Evolutionary conservation across 1,140 invertebrate genomes (phyloP), one percentile per base, ranked within the genome.

Genomic region (Medauroidea extradentata): DNA sequence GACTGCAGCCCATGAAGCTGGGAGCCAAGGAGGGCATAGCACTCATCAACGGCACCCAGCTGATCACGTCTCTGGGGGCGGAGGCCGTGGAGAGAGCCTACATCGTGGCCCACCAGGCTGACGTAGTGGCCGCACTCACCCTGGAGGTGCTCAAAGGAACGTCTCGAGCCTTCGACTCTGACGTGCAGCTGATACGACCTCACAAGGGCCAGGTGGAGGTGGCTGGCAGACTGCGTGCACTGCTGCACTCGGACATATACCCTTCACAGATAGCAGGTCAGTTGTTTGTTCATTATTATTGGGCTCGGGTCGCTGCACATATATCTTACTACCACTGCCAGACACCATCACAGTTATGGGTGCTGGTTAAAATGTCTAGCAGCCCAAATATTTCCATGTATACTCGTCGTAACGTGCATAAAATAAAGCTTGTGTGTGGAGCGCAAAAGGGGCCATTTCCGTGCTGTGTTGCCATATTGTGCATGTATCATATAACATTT

Each of bases 101-200:
- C 29, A 77, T 75, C 27, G 81, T 88, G 42, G 83, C 83, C 1
- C 71, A 79, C 49, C 86, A 89, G 69, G 85, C 86, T 2, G 86
- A 89, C 69, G 79, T 90, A 9, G 83, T 89, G n/a, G 84, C 86
- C 8, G 85, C 87, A 2, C 71, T 89, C 25, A 84, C 83, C 3
- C 69, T 89, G 14, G 87, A 89, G 69, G 88, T 88, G 3, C 70
- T 89, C 5, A 89, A 89, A 69, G 87, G 87, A 52, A 85, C 86
- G 2, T 85, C 81, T 5, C 73, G 81, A 61, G 87, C 87, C 24
- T 90, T 87, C 71, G 85, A 89, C 70, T 79, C 78, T 52, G 87
- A 84, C 68, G 83, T 89, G 24, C 87, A 89, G 57, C 73, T 75
- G 39, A 79, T 86, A 38, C 73, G 87, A 16, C 85, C 85, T 19